Evolutionary conservation across 2,888 invertebrate species (phyloP).

Genomic region (Oscheius sp.): DNA sequence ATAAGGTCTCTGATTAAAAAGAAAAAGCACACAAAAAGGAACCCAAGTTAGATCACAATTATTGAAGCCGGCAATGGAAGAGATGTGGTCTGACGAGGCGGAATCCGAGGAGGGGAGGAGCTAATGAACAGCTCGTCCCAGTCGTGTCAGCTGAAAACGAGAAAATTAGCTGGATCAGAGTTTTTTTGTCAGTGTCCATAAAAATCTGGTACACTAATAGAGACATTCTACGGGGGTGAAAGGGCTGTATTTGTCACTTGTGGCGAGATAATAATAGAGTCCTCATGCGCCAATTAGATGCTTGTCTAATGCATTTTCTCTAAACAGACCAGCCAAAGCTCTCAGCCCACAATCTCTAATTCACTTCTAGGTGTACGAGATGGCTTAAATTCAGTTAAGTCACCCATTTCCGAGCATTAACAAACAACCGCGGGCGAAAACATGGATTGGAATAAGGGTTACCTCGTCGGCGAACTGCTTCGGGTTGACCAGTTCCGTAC

Average conservation of each 20-base stretch:
- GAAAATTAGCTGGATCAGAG: background rate
- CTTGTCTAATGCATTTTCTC: conserved; percentile 6
- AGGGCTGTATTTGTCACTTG: conserved; percentile 10
- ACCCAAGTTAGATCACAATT: conserved; percentile 31
- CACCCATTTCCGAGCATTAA: background rate
- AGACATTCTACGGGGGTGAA: too few species aligned
- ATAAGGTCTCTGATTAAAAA: conserved; percentile 8
- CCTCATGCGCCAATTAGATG: conserved; percentile 8
- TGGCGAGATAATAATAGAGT: conserved; percentile 14
- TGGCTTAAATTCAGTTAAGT: conserved; percentile 3
- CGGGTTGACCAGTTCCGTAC: conserved; percentile 92
- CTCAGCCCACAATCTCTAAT: background rate
- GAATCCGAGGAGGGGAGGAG: conserved; percentile 25
- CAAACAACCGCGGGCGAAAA: background rate
- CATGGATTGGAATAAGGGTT: background rate
- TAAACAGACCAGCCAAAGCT: background rate
- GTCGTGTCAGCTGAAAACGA: conserved; percentile 56
- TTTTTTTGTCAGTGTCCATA: background rate
- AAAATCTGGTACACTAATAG: too few species aligned
- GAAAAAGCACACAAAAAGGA: background rate
- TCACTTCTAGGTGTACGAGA: background rate
- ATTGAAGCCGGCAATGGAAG: conserved; percentile 27
- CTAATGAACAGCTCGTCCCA: conserved; percentile 54
- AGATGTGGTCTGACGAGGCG: conserved; percentile 10
- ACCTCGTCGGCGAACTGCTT: conserved; percentile 90